Evolutionary conservation across 2,888 invertebrate genomes (phyloP), one percentile per base, ranked within the genome.

Genomic region (Nebria brevicollis): DNA sequence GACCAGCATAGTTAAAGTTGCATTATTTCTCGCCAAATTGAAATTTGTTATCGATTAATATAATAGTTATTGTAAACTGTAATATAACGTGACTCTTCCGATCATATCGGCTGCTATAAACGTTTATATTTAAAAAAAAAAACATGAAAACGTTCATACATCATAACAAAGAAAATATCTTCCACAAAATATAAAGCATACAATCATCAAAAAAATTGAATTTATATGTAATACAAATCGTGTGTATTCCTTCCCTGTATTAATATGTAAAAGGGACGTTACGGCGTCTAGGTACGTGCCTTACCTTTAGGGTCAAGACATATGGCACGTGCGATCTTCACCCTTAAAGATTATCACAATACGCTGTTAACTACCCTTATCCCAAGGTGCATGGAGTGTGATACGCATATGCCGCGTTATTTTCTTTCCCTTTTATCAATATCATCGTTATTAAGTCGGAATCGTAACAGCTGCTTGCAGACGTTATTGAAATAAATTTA

Each of bases 271-370:
- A 54, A 54, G 26, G 72, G 68, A 77, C 72, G 77, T 77, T 72
- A 77, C 73, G 65, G 70, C 78, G 74, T 78, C 74, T 78, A 65
- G 77, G 77, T 72, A 72, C 77, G 77, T 68, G 68, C 68, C n/a
- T 8, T 26, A 20, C 26, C 54, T 54, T 11, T 54, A 54, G 54
- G 54, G 79, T 79, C 79, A 79, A 79, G 72, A 72, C 77, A 65
- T 68, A 26, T 74, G 79, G 79, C 79, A 79, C 79, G 79, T 79
- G 79, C 79, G 41, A 78, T 66, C 79, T 74, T 80, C 80, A 34
- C 65, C 77, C 72, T 77, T 65, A 72, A 66, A 77, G 42, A 72
- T n/a, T 43, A 43, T 68, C 66, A 74, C 74, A 74, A 79, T 66
- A 66, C 74, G 34, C 68, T 75, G 79, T 79, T 79, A 79, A 66